Percentiles rank a stretch among this genome's conserved stretches.
Evolutionary conservation across 2,888 invertebrate species (phyloP).

Genomic region (Drosophila barbarae): DNA sequence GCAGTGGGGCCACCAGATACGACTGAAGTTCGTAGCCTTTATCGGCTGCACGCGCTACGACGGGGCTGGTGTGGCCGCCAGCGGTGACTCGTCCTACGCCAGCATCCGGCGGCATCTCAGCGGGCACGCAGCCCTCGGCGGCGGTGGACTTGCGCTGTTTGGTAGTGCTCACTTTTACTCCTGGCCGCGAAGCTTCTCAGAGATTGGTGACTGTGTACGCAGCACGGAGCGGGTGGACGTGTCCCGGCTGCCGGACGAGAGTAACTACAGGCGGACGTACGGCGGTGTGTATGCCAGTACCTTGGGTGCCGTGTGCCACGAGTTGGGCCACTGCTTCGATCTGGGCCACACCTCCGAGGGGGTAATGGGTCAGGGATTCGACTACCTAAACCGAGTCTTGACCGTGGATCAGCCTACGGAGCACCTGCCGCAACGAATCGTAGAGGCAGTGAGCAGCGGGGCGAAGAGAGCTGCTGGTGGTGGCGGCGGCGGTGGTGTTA

Average conservation of each 20-base stretch:
- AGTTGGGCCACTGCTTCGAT: constrained; percentile 94
- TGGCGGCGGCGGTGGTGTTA: neutral
- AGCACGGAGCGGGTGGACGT: constrained; percentile 84
- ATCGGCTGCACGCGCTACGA: constrained; percentile 91
- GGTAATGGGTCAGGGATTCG: constrained; percentile 95
- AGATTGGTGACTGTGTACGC: constrained; percentile 82
- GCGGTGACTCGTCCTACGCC: constrained; percentile 84
- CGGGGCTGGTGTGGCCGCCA: constrained; percentile 82
- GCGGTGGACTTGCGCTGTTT: constrained; percentile 94
- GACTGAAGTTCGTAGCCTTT: constrained; percentile 92
- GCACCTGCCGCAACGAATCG: constrained; percentile 75
- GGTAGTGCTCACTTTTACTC: constrained; percentile 94
- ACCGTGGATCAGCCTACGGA: constrained; percentile 82
- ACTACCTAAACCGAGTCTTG: constrained; percentile 89
- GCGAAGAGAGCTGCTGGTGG: neutral
- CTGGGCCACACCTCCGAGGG: constrained; percentile 94
- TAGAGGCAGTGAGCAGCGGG: constrained; percentile 38
- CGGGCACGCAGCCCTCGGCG: constrained; percentile 94
- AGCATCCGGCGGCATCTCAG: constrained; percentile 86
- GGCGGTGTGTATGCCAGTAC: constrained; percentile 95
- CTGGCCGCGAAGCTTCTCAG: constrained; percentile 88
- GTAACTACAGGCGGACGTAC: constrained; percentile 91
- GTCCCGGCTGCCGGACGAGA: constrained; percentile 91
- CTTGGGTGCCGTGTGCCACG: constrained; percentile 94
- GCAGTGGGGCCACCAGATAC: constrained; percentile 77